Evolutionary conservation across 2,797 vertebrate genomes (phyloP), one percentile per base, ranked within the genome.

Genomic region (Taenioides sp.): DNA sequence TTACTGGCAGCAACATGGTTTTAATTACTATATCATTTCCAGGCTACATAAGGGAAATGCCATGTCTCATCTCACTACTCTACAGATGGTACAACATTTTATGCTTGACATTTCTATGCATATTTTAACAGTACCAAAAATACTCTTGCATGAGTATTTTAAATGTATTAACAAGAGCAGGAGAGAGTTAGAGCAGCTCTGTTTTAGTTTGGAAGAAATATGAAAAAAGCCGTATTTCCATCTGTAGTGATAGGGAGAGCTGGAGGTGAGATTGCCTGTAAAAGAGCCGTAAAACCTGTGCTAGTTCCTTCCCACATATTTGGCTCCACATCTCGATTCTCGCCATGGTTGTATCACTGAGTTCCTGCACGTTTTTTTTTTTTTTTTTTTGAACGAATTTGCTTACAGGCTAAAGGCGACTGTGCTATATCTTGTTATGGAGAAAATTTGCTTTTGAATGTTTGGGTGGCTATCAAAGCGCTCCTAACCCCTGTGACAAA

Each of bases 281-380:
- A 47, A 47, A 23, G 40, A 65, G 11, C 17, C 6, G 31, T 34
- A 34, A 34, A 34, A 34, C 31, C 31, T 7, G 31, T 34, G 6
- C 31, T 34, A 7, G 20, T 43, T 22, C 7, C 37, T 65, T 65
- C 62, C 62, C 62, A 65, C 37, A n/a, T 37, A 34, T 65, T 65
- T 65, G 62, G 62, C 62, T 65, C 62, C 62, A 47, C 62, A 47
- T 64, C 37, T 64, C 23, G 31, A 40, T 40, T 47, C 62, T 64
- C 37, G 4, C 34, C 40, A 23, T 22, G 62, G 34, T 37, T 64
- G 23, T 47, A 47, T 18, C 25, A 14, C 18, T n/a, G 34, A 23
- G 37, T 23, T 43, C 34, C 62, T 43, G 61, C 28, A 31, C 4
- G 4, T n/a, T n/a, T 31, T 31, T 31, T 34, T 34, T 43, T 18